Conservation (phyloP, 2,888 invertebrate genomes). For the Cancer borealis region DNA sequence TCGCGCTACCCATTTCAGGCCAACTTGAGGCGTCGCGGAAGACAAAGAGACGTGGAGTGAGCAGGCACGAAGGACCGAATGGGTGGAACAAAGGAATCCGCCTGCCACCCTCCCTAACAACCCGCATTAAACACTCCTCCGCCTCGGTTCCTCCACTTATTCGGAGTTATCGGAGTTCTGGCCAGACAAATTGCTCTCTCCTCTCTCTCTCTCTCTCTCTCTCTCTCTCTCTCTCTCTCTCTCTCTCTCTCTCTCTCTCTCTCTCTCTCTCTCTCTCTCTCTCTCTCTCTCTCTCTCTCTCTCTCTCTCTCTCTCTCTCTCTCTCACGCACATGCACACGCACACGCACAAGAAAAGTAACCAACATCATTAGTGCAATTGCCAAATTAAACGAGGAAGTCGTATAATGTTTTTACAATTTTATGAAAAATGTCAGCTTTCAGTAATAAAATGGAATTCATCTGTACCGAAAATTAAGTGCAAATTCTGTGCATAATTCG, state of each 20-base stretch:
- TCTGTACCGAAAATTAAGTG: not conserved
- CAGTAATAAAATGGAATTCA: not conserved
- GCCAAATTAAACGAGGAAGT: not conserved
- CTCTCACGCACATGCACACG: not conserved
- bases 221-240: not conserved
- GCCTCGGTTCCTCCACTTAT: not conserved
- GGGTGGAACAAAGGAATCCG: constrained; percentile 1
- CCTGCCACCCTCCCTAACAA: not conserved
- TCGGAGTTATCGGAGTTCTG: constrained; percentile 3
- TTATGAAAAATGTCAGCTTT: not conserved
- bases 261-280: too few relatives aligned
- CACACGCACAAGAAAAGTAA: not conserved
- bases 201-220: constrained; percentile 1
- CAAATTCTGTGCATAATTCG: not conserved
- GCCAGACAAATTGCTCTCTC: not conserved
- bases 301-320: too few relatives aligned
- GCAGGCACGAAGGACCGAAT: constrained; percentile 3
- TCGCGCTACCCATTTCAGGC: not conserved
- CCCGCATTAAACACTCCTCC: constrained; percentile 29
- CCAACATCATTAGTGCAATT: not conserved
- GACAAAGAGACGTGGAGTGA: not conserved
- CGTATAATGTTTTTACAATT: not conserved
- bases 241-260: not conserved
- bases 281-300: not conserved
- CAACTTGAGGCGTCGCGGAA: not conserved